These are phyloP conservation scores for Sycophila sp. DNA, from an alignment of 1,140 invertebrate species.

Conservation along the genomic window DNA sequence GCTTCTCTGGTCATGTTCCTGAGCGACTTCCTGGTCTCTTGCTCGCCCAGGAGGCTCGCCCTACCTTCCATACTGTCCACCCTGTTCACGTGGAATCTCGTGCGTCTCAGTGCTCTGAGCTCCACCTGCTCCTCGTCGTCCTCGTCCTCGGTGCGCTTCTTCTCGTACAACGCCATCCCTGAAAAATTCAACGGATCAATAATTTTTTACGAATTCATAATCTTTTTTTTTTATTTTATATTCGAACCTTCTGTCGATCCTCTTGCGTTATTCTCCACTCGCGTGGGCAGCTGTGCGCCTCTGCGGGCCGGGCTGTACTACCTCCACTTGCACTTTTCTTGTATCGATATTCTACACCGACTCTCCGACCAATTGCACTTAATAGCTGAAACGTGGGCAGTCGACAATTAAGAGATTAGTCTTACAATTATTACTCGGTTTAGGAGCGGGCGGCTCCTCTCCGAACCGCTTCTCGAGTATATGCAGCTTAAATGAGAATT, in stretches of 20 bases:
- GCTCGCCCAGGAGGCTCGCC: constrained; percentile 61
- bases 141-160: constrained; percentile 31
- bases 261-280: no score
- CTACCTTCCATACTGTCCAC: constrained; percentile 66
- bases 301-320: no score
- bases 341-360: background rate
- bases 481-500: no score
- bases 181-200: background rate
- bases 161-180: constrained; percentile 15
- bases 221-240: background rate
- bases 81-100: constrained; percentile 70
- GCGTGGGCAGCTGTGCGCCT: no score
- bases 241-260: no score
- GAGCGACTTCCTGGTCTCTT: constrained; percentile 60
- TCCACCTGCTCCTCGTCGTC: constrained; percentile 58
- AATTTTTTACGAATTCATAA: no score
- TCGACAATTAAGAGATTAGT: constrained; percentile 27
- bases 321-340: no score
- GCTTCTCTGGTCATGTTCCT: constrained; percentile 93
- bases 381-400: background rate
- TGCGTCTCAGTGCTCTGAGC: constrained; percentile 57
- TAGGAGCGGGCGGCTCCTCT: no score
- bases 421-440: constrained; percentile 1
- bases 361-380: background rate
- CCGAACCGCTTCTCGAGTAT: no score